Evolutionary conservation across 2,888 invertebrate species (phyloP).

Genomic region (Conops quadrifasciatus): DNA sequence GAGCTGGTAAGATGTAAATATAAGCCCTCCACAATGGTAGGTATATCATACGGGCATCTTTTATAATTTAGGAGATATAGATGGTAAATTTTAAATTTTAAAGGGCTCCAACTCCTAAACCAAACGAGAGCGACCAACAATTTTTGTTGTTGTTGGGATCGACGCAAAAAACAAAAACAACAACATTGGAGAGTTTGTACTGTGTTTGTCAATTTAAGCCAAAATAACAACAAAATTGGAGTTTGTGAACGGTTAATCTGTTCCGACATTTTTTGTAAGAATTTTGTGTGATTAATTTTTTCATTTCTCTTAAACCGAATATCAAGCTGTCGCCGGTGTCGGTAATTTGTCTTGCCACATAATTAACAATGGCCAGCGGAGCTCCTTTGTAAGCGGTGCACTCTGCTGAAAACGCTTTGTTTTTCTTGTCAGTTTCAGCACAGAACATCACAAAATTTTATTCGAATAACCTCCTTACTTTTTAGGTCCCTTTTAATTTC

Average conservation of each 20-base stretch:
- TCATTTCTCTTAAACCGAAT: background rate
- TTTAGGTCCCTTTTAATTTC: constrained; percentile 19
- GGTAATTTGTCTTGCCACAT: background rate
- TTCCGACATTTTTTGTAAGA: constrained; percentile 13
- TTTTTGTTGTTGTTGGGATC: no score
- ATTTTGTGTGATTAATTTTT: constrained; percentile 5
- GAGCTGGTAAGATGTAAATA: no score
- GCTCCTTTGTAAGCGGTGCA: constrained; percentile 1
- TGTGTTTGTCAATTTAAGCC: no score
- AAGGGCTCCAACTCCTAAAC: no score
- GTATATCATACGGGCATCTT: no score
- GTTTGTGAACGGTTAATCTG: no score
- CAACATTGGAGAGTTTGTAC: no score
- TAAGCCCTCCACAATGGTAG: no score
- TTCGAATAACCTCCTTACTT: constrained; percentile 16
- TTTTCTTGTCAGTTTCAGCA: constrained; percentile 20
- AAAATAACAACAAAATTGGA: constrained; percentile 8
- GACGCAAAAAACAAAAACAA: no score
- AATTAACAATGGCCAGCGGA: constrained; percentile 4
- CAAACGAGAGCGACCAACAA: no score
- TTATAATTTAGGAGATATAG: no score
- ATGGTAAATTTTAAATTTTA: no score
- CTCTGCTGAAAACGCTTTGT: constrained; percentile 5
- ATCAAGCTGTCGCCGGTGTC: background rate
- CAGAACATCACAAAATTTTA: background rate